Conservation (phyloP, 2,113 vertebrate genomes). For the Rallus limicola region DNA sequence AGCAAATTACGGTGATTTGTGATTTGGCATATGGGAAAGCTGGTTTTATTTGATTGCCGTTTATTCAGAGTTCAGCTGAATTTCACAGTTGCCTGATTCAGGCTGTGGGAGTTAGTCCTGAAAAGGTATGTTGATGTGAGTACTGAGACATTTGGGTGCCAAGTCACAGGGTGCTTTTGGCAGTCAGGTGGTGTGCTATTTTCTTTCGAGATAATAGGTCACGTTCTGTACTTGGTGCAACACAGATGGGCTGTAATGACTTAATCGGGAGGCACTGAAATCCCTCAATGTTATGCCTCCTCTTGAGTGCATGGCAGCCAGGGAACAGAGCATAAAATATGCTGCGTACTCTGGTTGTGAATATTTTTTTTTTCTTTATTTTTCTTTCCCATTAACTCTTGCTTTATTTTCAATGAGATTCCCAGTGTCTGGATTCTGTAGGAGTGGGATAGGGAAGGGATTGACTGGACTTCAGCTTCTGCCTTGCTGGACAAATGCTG, state of each 20-base stretch:
- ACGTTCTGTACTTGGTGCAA: constrained; percentile 49
- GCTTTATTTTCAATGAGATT: background rate
- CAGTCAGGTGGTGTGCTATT: constrained; percentile 48
- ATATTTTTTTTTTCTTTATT: background rate
- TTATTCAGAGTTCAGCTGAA: constrained; percentile 33
- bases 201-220: constrained; percentile 46
- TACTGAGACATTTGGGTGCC: constrained; percentile 31
- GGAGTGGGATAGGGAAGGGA: background rate
- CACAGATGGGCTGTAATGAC: constrained; percentile 55
- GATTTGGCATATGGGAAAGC: background rate
- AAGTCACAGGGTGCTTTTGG: constrained; percentile 48
- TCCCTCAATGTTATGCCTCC: background rate
- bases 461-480: background rate
- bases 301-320: background rate
- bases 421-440: background rate
- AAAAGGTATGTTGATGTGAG: constrained; percentile 33
- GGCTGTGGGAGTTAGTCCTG: constrained; percentile 50
- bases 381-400: background rate
- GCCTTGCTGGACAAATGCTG: background rate
- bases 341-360: background rate
- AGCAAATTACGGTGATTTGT: background rate
- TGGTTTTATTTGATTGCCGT: background rate
- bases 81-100: constrained; percentile 48
- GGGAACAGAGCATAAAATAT: background rate
- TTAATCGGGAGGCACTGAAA: background rate